Percentiles rank a stretch among this genome's conserved stretches.
Evolutionary conservation across 1,140 invertebrate genomes (phyloP).

Genomic region (Acromyrmex heyeri): DNA sequence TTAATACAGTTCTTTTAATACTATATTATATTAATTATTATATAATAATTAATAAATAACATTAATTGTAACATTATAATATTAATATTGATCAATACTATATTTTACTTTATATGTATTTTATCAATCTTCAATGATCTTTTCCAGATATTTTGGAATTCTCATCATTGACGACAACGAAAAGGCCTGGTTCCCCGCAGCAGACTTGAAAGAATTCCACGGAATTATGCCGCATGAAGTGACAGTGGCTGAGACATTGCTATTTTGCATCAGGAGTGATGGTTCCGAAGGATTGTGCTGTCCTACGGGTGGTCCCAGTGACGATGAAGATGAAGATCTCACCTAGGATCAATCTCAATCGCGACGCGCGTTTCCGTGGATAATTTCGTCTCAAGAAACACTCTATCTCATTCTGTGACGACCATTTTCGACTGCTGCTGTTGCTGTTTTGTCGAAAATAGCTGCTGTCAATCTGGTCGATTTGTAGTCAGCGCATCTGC

Average conservation of each 20-base stretch:
- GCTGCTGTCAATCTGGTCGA: conserved; percentile 72
- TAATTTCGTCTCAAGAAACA: conserved; percentile 62
- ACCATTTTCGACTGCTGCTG: conserved; percentile 24
- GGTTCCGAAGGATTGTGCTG: conserved; percentile 94
- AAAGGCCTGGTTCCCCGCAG: conserved; percentile 96
- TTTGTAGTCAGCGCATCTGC: conserved; percentile 74
- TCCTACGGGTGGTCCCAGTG: conserved; percentile 90
- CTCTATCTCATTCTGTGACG: conserved; percentile 55
- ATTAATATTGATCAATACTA: background rate
- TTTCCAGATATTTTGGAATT: conserved; percentile 90
- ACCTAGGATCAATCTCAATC: conserved; percentile 79
- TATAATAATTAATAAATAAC: background rate
- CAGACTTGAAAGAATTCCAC: conserved; percentile 95
- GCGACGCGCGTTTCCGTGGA: conserved; percentile 46
- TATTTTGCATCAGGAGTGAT: conserved; percentile 95
- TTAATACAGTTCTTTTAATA: background rate
- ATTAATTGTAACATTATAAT: background rate
- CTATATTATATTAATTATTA: background rate
- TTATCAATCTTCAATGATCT: background rate
- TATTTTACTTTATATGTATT: background rate
- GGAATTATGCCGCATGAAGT: conserved; percentile 94
- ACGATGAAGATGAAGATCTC: conserved; percentile 87
- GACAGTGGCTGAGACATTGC: conserved; percentile 91
- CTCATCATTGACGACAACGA: conserved; percentile 95
- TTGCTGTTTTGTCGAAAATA: conserved; percentile 44